Conservation (phyloP, 2,797 vertebrate species). For the Nothura maculosa region DNA sequence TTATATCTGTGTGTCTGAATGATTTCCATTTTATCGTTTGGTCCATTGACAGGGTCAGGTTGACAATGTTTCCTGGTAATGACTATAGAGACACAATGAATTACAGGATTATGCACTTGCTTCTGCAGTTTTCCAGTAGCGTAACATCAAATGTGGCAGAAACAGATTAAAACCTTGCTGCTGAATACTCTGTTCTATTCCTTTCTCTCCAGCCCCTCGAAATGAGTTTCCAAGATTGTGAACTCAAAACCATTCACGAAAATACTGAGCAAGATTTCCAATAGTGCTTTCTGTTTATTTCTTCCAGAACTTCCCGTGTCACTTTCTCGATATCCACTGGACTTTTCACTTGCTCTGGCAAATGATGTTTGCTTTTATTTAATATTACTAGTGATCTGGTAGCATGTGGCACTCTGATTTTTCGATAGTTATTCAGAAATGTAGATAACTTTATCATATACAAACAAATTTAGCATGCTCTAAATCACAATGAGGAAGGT, state of each 20-base stretch:
- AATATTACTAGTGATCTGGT: neutral
- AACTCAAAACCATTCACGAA: neutral
- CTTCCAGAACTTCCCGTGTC: neutral
- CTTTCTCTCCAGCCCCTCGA: neutral
- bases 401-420: neutral
- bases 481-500: neutral
- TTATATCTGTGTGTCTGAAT: neutral
- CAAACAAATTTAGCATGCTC: neutral
- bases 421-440: neutral
- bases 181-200: neutral
- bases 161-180: neutral
- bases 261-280: neutral
- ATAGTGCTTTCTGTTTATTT: slow-evolving; percentile 22
- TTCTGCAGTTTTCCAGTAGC: neutral
- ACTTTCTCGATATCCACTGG: neutral
- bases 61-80: neutral
- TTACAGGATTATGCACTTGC: neutral
- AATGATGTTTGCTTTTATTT: neutral
- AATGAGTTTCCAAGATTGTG: neutral
- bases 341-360: neutral
- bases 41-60: neutral
- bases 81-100: neutral
- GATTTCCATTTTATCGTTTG: neutral
- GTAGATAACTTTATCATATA: neutral
- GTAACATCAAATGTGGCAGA: neutral